Percentiles rank a stretch among this genome's conserved stretches.
These are phyloP conservation scores for Coptodon rendalli DNA, from an alignment of 2,113 vertebrate species.

Conservation along the genomic window DNA sequence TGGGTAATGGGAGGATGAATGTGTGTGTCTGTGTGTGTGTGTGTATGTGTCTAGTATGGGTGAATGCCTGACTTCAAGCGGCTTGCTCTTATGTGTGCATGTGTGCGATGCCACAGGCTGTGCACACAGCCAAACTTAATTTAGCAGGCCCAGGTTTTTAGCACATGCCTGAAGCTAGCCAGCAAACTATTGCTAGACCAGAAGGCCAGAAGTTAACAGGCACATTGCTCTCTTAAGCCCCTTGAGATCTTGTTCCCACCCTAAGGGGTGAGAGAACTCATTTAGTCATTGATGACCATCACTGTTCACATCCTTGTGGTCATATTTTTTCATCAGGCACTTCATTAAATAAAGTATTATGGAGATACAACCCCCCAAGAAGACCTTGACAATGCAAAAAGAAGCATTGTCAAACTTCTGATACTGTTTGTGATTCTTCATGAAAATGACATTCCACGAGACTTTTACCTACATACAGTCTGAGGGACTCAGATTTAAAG, in stretches of 20 bases:
- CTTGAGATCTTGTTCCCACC: slow-evolving; percentile 45
- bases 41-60: slow-evolving; percentile 3
- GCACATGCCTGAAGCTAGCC: slow-evolving; percentile 66
- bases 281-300: slow-evolving; percentile 69
- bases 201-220: slow-evolving; percentile 66
- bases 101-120: slow-evolving; percentile 62
- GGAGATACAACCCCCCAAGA: slow-evolving; percentile 30
- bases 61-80: slow-evolving; percentile 46
- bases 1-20: slow-evolving; percentile 47
- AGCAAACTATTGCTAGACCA: slow-evolving; percentile 54
- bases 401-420: slow-evolving; percentile 21
- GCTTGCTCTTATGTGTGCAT: slow-evolving; percentile 23
- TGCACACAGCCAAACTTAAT: slow-evolving; percentile 68
- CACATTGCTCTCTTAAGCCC: slow-evolving; percentile 55
- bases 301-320: slow-evolving; percentile 62
- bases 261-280: slow-evolving; percentile 56
- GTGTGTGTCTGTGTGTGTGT: not conserved
- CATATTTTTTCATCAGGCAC: slow-evolving; percentile 58
- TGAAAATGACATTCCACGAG: slow-evolving; percentile 17
- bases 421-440: slow-evolving; percentile 23
- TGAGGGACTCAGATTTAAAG: slow-evolving; percentile 34
- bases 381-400: slow-evolving; percentile 47
- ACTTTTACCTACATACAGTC: not conserved
- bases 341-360: slow-evolving; percentile 69
- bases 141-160: slow-evolving; percentile 65